A percentile compares a stretch with the other conserved stretches of the same genome.
Conservation (phyloP, 2,113 vertebrate genomes). For the Condylura cristata region DNA sequence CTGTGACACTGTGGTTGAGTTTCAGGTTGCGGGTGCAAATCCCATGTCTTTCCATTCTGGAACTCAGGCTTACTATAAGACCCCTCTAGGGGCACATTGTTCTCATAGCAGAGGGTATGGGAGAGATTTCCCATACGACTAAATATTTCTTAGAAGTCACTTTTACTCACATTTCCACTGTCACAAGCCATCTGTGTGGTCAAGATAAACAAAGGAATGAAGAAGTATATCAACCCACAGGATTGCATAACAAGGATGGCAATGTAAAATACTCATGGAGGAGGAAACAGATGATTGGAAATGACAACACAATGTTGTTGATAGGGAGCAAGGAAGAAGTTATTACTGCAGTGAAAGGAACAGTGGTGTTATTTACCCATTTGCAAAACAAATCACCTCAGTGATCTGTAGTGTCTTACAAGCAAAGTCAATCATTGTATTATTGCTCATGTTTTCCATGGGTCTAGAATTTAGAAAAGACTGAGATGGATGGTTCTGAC, state of each 20-base stretch:
- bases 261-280: not conserved
- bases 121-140: not conserved
- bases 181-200: not conserved
- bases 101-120: not conserved
- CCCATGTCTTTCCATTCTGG: not conserved
- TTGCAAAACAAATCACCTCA: not conserved
- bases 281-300: not conserved
- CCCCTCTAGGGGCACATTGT: not conserved
- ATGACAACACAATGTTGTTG: not conserved
- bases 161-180: not conserved
- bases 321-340: not conserved
- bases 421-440: not conserved
- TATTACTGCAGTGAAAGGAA: not conserved
- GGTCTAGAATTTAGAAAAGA: not conserved
- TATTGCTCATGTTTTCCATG: not conserved
- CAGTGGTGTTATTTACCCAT: not conserved
- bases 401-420: not conserved
- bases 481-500: not conserved
- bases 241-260: not conserved
- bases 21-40: not conserved
- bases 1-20: not conserved
- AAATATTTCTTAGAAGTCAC: not conserved
- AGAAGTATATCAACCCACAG: not conserved
- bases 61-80: not conserved
- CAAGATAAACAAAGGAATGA: not conserved